These are phyloP conservation scores for Nomia melanderi DNA, from an alignment of 1,140 invertebrate species.

Conservation along the genomic window DNA sequence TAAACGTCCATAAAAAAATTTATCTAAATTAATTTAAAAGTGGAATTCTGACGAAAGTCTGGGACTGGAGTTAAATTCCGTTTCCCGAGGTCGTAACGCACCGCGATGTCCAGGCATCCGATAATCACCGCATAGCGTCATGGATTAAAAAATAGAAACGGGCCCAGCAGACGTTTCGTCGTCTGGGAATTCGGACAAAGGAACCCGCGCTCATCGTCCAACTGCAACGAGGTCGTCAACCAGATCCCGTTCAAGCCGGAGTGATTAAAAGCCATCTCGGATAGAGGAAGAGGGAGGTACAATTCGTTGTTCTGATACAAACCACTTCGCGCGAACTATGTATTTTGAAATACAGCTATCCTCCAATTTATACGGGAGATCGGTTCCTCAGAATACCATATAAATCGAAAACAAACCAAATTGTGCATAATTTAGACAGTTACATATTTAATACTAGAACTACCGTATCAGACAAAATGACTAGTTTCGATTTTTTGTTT, in stretches of 20 bases:
- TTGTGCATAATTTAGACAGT: too few relatives aligned
- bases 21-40: neutral
- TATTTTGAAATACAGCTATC: neutral
- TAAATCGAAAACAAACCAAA: too few relatives aligned
- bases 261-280: constrained; percentile 41
- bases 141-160: constrained; percentile 38
- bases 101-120: neutral
- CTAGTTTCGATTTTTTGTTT: too few relatives aligned
- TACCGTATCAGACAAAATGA: too few relatives aligned
- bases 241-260: constrained; percentile 2
- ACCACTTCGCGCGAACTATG: neutral
- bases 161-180: constrained; percentile 28
- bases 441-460: too few relatives aligned
- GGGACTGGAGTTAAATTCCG: neutral
- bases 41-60: neutral
- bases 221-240: constrained; percentile 48
- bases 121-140: neutral
- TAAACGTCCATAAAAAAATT: too few relatives aligned
- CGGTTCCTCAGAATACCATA: too few relatives aligned
- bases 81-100: neutral
- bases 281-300: neutral
- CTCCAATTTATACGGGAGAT: neutral
- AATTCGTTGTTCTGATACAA: neutral
- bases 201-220: neutral
- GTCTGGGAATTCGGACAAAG: constrained; percentile 40